Evolutionary conservation across 2,888 invertebrate species (phyloP).

Genomic region (Mayetiola destructor): DNA sequence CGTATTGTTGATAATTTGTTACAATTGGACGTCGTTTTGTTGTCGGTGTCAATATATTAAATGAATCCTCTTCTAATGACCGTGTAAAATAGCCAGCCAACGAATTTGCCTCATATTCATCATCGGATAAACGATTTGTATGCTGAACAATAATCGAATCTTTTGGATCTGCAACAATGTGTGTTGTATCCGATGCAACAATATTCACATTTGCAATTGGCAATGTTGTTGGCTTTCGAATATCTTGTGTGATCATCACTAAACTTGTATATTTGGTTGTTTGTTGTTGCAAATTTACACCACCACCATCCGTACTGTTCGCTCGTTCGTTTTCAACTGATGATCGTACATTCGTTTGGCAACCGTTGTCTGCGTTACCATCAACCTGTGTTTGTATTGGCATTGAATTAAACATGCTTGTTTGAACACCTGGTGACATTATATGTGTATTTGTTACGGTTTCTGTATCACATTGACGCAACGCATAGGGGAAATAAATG

Average conservation of each 20-base stretch:
- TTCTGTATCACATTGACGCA: conserved; percentile 16
- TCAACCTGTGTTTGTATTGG: conserved; percentile 18
- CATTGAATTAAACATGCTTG: background rate
- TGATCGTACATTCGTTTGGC: conserved; percentile 24
- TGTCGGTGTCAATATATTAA: conserved; percentile 18
- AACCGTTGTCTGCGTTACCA: conserved; percentile 26
- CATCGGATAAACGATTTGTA: conserved; percentile 45
- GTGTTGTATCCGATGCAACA: conserved; percentile 61
- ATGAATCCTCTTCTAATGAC: conserved; percentile 30
- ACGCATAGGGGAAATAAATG: conserved; percentile 12
- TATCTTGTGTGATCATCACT: conserved; percentile 77
- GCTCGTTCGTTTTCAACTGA: conserved; percentile 18
- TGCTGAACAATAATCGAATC: conserved; percentile 43
- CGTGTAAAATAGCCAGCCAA: conserved; percentile 35
- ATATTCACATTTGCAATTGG: conserved; percentile 49
- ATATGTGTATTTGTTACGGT: conserved; percentile 18
- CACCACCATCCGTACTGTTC: conserved; percentile 16
- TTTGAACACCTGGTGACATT: conserved; percentile 23
- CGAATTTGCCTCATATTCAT: conserved; percentile 24
- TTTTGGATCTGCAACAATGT: conserved; percentile 44
- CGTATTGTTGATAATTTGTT: conserved; percentile 1
- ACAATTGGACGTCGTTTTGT: conserved; percentile 16
- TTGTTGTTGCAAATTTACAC: conserved; percentile 24
- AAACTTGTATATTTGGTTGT: conserved; percentile 67
- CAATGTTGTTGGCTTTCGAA: conserved; percentile 17